phyloP scores from a whole-genome alignment of 2,888 invertebrate genomes.

The Xanthorhoe designata region DNA sequence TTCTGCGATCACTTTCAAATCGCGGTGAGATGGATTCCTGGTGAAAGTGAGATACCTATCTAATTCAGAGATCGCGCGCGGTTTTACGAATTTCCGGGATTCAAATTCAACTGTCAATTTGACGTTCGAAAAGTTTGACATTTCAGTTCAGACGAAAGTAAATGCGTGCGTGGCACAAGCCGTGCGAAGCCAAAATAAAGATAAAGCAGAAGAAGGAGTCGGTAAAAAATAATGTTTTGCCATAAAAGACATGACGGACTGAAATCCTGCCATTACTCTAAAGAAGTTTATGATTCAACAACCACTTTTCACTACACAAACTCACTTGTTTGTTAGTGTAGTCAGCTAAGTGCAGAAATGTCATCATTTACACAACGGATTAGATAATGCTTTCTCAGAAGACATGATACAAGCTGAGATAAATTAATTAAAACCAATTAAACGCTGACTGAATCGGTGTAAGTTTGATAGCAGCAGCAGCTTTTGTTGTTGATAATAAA shows the following conservation, averaged over 20 bases:
- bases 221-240: too few species aligned
- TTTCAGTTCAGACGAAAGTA: too few species aligned
- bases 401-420: background rate
- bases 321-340: background rate
- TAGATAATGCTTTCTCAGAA: slow-evolving; percentile 26
- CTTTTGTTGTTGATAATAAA: too few species aligned
- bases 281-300: too few species aligned
- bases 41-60: slow-evolving; percentile 27
- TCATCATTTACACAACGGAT: slow-evolving; percentile 18
- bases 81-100: background rate
- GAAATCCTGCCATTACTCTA: too few species aligned
- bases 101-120: slow-evolving; percentile 5
- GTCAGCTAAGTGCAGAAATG: slow-evolving; percentile 4
- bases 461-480: too few species aligned
- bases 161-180: too few species aligned
- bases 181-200: too few species aligned
- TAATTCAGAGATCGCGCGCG: slow-evolving; percentile 8
- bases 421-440: slow-evolving; percentile 24
- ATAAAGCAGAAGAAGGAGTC: too few species aligned
- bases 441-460: background rate
- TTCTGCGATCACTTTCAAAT: slow-evolving; percentile 33
- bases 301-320: background rate
- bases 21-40: slow-evolving; percentile 29
- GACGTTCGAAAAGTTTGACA: background rate
- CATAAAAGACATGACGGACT: too few species aligned